A percentile compares a stretch with the other conserved stretches of the same genome.
These are phyloP conservation scores for Asobara japonica DNA, from an alignment of 1,140 invertebrate species.

Conservation along the genomic window DNA sequence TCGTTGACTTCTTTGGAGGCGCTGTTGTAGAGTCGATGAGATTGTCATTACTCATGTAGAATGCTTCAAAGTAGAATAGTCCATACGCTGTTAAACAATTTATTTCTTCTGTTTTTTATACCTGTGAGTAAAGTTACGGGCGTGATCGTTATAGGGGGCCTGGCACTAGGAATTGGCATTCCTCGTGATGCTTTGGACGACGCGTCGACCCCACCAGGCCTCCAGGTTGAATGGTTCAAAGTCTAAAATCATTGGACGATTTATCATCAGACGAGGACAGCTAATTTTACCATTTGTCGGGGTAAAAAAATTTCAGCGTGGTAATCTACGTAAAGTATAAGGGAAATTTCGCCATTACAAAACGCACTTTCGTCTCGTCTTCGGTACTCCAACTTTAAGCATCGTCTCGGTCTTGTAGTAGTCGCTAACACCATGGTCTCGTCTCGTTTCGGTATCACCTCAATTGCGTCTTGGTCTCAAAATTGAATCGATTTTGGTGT, in stretches of 20 bases:
- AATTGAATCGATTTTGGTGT: too few relatives aligned
- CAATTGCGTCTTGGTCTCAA: too few relatives aligned
- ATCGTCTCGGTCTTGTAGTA: too few relatives aligned
- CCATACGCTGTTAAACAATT: not conserved
- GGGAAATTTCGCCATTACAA: too few relatives aligned
- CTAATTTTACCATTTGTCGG: too few relatives aligned
- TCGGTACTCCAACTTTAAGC: too few relatives aligned
- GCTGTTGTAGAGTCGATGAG: not conserved
- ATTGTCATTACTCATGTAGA: not conserved
- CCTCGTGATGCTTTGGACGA: constrained; percentile 66
- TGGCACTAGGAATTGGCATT: constrained; percentile 65
- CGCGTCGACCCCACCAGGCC: constrained; percentile 70
- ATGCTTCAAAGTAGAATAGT: not conserved
- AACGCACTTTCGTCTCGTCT: too few relatives aligned
- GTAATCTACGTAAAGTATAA: too few relatives aligned
- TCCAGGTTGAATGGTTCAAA: constrained; percentile 73
- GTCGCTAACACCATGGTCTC: too few relatives aligned
- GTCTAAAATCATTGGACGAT: constrained; percentile 59
- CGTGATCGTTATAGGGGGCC: constrained; percentile 53
- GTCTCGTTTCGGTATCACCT: too few relatives aligned
- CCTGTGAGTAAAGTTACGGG: constrained; percentile 61
- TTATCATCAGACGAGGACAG: too few relatives aligned
- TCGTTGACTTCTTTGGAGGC: not conserved
- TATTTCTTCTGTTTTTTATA: constrained; percentile 59
- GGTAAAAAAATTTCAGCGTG: too few relatives aligned